phyloP scores from a whole-genome alignment of 2,888 invertebrate genomes.

The Lithodes maja region DNA sequence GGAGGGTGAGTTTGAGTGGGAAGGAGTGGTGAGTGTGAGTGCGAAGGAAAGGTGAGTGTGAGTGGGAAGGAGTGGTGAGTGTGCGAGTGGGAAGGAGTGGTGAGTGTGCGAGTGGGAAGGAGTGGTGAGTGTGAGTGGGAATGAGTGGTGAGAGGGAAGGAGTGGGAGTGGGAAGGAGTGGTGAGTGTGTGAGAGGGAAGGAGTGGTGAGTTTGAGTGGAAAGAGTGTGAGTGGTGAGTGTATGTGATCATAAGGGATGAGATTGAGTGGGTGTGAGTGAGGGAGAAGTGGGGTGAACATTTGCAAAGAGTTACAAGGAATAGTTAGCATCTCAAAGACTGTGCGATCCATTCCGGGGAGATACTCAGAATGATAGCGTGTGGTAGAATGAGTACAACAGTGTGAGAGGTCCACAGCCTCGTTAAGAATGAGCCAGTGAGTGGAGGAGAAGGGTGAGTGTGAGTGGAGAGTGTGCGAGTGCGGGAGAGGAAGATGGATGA shows the following conservation, averaged over 20 bases:
- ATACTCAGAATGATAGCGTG: too few relatives aligned
- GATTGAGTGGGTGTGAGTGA: neutral
- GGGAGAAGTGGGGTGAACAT: neutral
- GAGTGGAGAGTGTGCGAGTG: neutral
- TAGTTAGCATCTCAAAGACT: too few relatives aligned
- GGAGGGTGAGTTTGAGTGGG: neutral
- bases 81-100: neutral
- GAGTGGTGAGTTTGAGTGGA: neutral
- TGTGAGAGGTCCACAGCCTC: too few relatives aligned
- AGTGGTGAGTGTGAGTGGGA: neutral
- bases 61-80: neutral
- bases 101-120: neutral
- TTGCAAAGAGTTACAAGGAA: neutral
- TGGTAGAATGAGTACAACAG: too few relatives aligned
- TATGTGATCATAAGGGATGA: neutral
- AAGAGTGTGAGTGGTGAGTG: neutral
- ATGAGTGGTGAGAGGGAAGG: neutral
- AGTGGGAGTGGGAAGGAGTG: too few relatives aligned
- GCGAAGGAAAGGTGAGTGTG: neutral
- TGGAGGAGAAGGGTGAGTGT: neutral
- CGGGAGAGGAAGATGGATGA: neutral
- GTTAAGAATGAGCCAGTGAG: neutral
- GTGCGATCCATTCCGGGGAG: too few relatives aligned
- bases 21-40: neutral
- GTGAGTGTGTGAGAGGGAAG: neutral